A percentile compares a stretch with the other conserved stretches of the same genome.
phyloP scores from a whole-genome alignment of 2,113 vertebrate species.

The Microcebus jonahi region DNA sequence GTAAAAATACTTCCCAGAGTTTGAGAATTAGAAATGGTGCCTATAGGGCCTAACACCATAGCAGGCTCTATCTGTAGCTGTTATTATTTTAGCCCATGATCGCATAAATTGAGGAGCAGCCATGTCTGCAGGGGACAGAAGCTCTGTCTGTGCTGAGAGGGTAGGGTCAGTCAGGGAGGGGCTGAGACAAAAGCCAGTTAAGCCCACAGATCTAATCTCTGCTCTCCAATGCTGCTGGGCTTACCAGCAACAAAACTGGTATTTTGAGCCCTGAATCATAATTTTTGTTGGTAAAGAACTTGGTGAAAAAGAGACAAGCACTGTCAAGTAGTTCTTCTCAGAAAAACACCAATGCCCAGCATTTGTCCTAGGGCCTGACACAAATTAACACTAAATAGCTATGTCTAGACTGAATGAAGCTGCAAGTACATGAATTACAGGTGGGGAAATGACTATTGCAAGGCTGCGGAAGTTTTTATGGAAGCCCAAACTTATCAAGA shows the following conservation, averaged over 20 bases:
- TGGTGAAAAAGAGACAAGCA: background rate
- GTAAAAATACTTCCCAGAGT: background rate
- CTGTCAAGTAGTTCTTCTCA: background rate
- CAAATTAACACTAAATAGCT: background rate
- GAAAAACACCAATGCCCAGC: background rate
- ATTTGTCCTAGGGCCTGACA: background rate
- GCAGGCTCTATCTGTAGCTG: background rate
- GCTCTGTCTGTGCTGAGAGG: background rate
- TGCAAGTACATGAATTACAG: background rate
- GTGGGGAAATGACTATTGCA: background rate
- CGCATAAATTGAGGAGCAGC: background rate
- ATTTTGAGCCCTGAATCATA: background rate
- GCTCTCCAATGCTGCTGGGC: background rate
- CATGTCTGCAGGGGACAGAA: fast-evolving
- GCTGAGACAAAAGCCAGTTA: background rate
- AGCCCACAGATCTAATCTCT: background rate
- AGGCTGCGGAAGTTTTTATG: background rate
- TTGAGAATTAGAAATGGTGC: background rate
- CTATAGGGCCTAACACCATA: fast-evolving
- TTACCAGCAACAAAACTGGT: background rate
- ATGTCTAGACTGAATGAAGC: background rate
- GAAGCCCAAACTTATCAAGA: background rate
- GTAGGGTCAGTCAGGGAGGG: fast-evolving
- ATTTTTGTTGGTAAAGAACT: background rate
- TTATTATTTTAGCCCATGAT: background rate